These are phyloP conservation scores for Nematolebias whitei DNA, from an alignment of 2,113 vertebrate species.

Conservation along the genomic window DNA sequence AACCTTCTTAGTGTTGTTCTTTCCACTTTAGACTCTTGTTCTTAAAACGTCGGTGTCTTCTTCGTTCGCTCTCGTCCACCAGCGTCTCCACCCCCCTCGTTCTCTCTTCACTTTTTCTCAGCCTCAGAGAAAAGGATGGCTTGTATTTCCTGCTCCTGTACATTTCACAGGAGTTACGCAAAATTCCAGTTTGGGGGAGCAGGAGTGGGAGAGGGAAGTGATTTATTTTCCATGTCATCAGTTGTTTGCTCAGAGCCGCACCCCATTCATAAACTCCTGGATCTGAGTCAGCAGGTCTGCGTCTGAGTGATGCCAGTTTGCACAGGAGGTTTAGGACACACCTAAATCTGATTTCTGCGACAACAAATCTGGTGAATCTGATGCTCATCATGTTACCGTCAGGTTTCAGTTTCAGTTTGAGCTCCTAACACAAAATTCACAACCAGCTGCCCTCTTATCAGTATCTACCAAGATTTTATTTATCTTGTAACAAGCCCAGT, in stretches of 20 bases:
- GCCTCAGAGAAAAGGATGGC: conserved; percentile 25
- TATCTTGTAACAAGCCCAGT: not conserved
- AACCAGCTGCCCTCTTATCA: conserved; percentile 3
- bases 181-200: conserved; percentile 58
- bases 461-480: not conserved
- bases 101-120: not conserved
- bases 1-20: conserved; percentile 12
- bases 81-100: conserved; percentile 27
- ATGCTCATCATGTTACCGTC: not conserved
- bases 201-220: conserved; percentile 20
- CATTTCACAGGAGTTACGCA: conserved; percentile 37
- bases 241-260: conserved; percentile 43
- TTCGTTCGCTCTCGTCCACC: conserved; percentile 22
- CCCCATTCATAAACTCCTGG: conserved; percentile 45
- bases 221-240: conserved; percentile 46
- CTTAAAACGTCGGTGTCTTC: not conserved
- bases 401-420: conserved; percentile 40
- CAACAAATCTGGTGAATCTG: not conserved
- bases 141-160: conserved; percentile 51
- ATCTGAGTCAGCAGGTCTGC: conserved; percentile 18
- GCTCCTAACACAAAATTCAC: conserved; percentile 8
- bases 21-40: conserved; percentile 17
- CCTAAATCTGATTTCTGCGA: not conserved
- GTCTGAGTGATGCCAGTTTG: not conserved
- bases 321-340: not conserved